Evolutionary conservation across 2,888 invertebrate species (phyloP).

Genomic region (Drosophila sordidula): DNA sequence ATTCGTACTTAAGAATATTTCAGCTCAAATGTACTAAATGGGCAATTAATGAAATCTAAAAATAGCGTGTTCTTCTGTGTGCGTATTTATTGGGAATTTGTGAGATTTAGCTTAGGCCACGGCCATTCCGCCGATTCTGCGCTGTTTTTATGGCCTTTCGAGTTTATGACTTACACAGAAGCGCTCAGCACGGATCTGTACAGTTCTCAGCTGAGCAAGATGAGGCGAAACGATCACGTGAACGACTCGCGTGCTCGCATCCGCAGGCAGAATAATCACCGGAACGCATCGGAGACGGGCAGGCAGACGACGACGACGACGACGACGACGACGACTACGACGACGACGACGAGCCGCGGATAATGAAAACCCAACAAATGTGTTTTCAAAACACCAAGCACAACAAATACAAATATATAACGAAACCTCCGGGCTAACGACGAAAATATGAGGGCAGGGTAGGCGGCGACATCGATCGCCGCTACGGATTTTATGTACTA

Average conservation of each 20-base stretch:
- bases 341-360: slow-evolving; percentile 6
- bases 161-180: slow-evolving; percentile 66
- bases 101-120: neutral
- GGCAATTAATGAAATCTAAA: too few relatives aligned
- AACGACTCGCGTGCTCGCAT: slow-evolving; percentile 38
- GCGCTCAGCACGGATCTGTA: slow-evolving; percentile 20
- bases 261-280: slow-evolving; percentile 28
- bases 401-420: slow-evolving; percentile 13
- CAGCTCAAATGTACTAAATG: too few relatives aligned
- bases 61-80: too few relatives aligned
- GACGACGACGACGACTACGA: neutral
- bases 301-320: slow-evolving; percentile 20
- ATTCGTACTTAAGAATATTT: too few relatives aligned
- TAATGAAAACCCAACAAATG: slow-evolving; percentile 33
- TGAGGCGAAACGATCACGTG: slow-evolving; percentile 45
- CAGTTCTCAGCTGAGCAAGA: slow-evolving; percentile 8
- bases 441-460: neutral
- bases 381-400: slow-evolving; percentile 35
- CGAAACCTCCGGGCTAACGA: neutral
- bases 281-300: neutral
- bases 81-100: slow-evolving; percentile 2
- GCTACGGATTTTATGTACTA: neutral
- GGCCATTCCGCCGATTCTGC: neutral
- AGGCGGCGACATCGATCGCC: slow-evolving; percentile 11
- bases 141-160: slow-evolving; percentile 18